Evolutionary conservation across 1,140 invertebrate genomes (phyloP), one percentile per base, ranked within the genome.

Genomic region (Heliconius nattereri): DNA sequence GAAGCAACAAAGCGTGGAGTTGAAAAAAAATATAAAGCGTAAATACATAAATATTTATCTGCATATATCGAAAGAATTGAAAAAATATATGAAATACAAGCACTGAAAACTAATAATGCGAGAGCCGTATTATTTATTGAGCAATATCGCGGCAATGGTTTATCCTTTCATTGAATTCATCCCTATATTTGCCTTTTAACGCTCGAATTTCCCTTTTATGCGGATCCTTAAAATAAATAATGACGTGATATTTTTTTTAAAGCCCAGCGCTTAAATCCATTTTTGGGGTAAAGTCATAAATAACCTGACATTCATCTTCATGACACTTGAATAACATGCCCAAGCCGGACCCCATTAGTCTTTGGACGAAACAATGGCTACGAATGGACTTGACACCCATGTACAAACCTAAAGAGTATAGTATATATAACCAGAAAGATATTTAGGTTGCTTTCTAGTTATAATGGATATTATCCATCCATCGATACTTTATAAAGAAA

Each of bases 221-320:
- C 29, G n/a, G 54, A 19, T 76, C 57, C 52, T 74, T 32, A 79
- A 73, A 74, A 79, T 75, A 75, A 75, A 79, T 79, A 76, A 76
- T 57, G 70, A 52, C 40, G 60, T 79, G n/a, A 72, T 75, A 72
- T 76, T 80, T 80, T 76, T 45, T 7, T 16, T 57, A 72, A 73
- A 35, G 45, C 49, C 79, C 35, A 54, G 71, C 71, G 37, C 70
- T 75, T 54, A 75, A 76, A 73, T 57, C 71, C 70, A 85, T 83
- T 91, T 90, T 87, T 85, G 85, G 75, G 54, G 78, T 73, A 85
- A 86, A 84, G 85, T 83, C 89, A 91, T 91, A 92, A 92, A 92
- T 91, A 91, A 91, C 89, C 75, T 84, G 83, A 89, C 91, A 92
- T 92, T 91, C 86, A 92, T 92, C 91, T 91, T 91, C 86, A 80